Evolutionary conservation across 2,888 invertebrate genomes (phyloP), one percentile per base, ranked within the genome.

Genomic region (Acrobasis repandana): DNA sequence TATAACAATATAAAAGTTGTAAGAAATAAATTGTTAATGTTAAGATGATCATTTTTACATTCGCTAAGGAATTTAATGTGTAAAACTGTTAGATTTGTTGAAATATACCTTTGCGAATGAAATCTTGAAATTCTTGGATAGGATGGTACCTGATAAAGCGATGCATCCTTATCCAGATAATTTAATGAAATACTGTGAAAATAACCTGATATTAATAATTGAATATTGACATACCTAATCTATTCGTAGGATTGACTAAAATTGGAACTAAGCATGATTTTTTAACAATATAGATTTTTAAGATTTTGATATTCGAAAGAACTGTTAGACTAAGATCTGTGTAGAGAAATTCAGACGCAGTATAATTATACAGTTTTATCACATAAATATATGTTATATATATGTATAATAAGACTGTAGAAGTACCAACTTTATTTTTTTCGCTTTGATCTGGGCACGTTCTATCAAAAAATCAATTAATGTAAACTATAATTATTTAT

Each of bases 291-390:
- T 10, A 33, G n/a, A 1, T 50, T 16, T 52, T 52, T 16, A 43
- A 54, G 54, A 54, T 57, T 57, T 56, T 56, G 56, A 56, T 56
- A 47, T 56, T 14, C 18, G 34, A 57, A 57, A 48, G 56, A 56
- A 56, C 56, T 56, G 56, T 56, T 56, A 56, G 56, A 47, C 33
- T 56, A 56, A 43, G 56, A 14, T n/a, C 5, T 43, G 43, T n/a
- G 4, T 43, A 43, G 14, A 14, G n/a, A 43, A 3, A n/a, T 43
- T 43, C 43, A 11, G 43, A n/a, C 43, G 11, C 2, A 38, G 38
- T 38, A 38, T 8, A 8, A 4, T 11, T 11, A n/a, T n/a, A n/a
- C n/a, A 38, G 14, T 38, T 11, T 14, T 38, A 38, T 11, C 6
- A 36, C 11, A 36, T 11, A 20, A 3, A 20, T 20, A 20, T 28